A percentile compares a stretch with the other conserved stretches of the same genome.
Evolutionary conservation across 2,797 vertebrate species (phyloP).

Genomic region (Galago senegalensis): DNA sequence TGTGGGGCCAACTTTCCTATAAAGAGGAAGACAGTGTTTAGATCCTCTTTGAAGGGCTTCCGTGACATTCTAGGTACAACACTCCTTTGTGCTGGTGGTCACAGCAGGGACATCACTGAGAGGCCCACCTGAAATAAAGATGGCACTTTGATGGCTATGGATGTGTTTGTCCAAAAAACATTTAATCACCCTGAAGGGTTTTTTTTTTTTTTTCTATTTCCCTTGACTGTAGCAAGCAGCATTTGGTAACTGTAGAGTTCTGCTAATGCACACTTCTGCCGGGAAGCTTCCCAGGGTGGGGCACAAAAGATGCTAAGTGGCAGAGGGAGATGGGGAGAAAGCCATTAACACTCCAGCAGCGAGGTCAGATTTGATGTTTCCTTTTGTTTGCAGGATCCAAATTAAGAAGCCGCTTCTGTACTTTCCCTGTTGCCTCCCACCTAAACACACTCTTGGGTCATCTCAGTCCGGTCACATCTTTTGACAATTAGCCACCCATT

Average conservation of each 20-base stretch:
- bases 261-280: conserved; percentile 91
- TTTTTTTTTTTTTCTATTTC: conserved; percentile 79
- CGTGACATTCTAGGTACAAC: background rate
- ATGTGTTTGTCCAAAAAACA: conserved; percentile 87
- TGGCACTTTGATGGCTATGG: conserved; percentile 83
- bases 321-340: conserved; percentile 88
- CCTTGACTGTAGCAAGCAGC: conserved; percentile 83
- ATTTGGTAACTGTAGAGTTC: conserved; percentile 88
- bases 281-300: conserved; percentile 90
- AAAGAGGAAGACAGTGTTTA: background rate
- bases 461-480: conserved; percentile 89
- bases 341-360: conserved; percentile 92
- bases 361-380: conserved; percentile 92
- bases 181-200: conserved; percentile 89
- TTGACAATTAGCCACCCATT: conserved; percentile 91
- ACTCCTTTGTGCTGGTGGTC: conserved; percentile 60
- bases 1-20: background rate
- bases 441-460: conserved; percentile 91
- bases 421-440: conserved; percentile 88
- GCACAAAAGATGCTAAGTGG: conserved; percentile 90
- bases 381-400: conserved; percentile 92
- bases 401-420: conserved; percentile 90
- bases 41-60: background rate
- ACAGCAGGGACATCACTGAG: conserved; percentile 53
- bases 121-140: conserved; percentile 79